A percentile compares a stretch with the other conserved stretches of the same genome.
These are phyloP conservation scores for Caenorhabditis angaria DNA, from an alignment of 2,888 invertebrate genomes.

Conservation along the genomic window DNA sequence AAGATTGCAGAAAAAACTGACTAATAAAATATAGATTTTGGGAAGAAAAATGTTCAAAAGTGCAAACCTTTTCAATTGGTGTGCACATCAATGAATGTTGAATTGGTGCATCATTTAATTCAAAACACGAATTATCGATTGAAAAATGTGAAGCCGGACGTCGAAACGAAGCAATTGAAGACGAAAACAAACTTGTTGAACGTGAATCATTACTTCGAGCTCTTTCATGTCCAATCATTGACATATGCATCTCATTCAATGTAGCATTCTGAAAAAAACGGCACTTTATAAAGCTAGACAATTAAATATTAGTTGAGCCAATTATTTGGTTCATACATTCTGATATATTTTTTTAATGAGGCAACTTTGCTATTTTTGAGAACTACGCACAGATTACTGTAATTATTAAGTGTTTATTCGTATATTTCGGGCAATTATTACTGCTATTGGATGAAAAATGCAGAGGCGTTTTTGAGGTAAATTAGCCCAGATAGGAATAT, in stretches of 20 bases:
- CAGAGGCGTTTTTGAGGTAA: too few species aligned
- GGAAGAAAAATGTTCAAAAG: background rate
- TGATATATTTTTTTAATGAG: background rate
- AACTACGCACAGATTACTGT: background rate
- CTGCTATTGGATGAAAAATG: too few species aligned
- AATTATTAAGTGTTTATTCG: too few species aligned
- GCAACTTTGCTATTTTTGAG: background rate
- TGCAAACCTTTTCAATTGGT: conserved; percentile 39
- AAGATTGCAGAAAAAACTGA: too few species aligned
- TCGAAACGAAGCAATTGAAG: conserved; percentile 42
- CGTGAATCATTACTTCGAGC: conserved; percentile 42
- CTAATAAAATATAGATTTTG: too few species aligned
- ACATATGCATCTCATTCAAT: conserved; percentile 19
- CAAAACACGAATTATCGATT: conserved; percentile 59
- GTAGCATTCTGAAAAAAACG: conserved; percentile 20
- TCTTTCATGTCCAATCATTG: conserved; percentile 28
- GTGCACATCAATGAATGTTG: conserved; percentile 35
- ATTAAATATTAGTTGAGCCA: background rate
- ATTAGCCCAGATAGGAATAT: too few species aligned
- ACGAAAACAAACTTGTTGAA: conserved; percentile 34
- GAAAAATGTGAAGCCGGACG: conserved; percentile 54
- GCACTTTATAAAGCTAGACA: background rate
- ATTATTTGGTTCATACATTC: too few species aligned
- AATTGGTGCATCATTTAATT: conserved; percentile 34
- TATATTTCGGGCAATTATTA: too few species aligned